Evolutionary conservation across 2,888 invertebrate genomes (phyloP), one percentile per base, ranked within the genome.

Genomic region (Argyresthia albistria): DNA sequence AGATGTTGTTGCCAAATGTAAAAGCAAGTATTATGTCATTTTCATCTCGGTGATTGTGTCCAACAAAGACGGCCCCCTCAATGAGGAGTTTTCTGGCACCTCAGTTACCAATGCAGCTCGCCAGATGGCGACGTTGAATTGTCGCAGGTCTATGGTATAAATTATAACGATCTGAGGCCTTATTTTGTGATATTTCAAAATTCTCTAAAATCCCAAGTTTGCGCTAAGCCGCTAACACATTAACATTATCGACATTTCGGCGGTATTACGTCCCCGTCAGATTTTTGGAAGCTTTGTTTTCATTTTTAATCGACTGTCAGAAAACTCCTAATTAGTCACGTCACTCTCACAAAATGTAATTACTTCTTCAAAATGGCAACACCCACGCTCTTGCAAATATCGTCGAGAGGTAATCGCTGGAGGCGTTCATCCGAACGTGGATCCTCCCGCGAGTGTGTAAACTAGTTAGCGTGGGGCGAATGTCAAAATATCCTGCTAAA

Each of bases 401-500:
- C 37, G 36, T 48, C 48, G 25, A 48, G 37, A 48, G 37, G 48
- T 37, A 43, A 50, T 50, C 50, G 25, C 50, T 16, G 25, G 50
- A 43, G 35, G 50, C 42, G 50, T 42, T 16, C 25, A 25, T 25
- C 25, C 25, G 50, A 7, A 7, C 42, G 25, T 16, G 48, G 14
- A 48, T 48, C 48, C 46, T 25, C 37, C 43, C n/a, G 25, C 42
- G 42, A 50, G 16, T 50, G 64, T 66, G 69, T 71, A 72, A 74
- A 74, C 73, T 73, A 75, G 74, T 72, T 70, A 63, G 65, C 64
- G 62, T 66, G 69, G 62, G 64, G 61, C 63, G 64, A 69, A 74
- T 71, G 76, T 80, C 77, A 80, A 81, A 81, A 77, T 80, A 76
- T 74, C 69, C 74, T 72, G 71, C 74, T 76, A 76, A 77, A 35